Evolutionary conservation across 2,888 invertebrate species (phyloP), one percentile per base, ranked within the genome.

Genomic region (Bhutanitis thaidina): DNA sequence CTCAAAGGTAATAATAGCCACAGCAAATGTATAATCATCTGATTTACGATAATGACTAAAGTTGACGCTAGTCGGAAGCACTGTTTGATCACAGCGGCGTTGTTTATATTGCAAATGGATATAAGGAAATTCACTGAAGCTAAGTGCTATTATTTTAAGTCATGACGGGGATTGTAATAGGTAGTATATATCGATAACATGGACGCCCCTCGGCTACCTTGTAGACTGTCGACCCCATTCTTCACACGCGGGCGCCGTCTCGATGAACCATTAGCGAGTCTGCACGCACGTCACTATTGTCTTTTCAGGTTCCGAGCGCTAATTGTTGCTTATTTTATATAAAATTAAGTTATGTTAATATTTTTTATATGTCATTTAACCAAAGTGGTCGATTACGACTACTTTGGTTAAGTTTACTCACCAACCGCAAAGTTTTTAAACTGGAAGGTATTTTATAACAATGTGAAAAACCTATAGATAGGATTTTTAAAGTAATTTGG

Each of bases 251-350:
- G 67, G 71, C 66, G 69, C 64, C 62, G 60, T 75, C 76, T 77
- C 81, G 77, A 77, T 74, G 72, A 73, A 69, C 70, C 67, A 76
- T 76, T 68, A 67, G 67, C 75, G 68, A 78, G 60, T 64, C 65
- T 67, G 57, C 70, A 69, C 71, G 69, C 74, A 71, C 81, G 77
- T 78, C 82, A 77, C 84, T 84, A 83, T 80, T 82, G 76, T 81
- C 68, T 74, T 70, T 74, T 77, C 57, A 52, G 54, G 49, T 53
- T 47, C 48, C 48, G 52, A 51, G 51, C 55, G 58, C 55, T 65
- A 61, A 63, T 64, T 64, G 57, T 58, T 59, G 53, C 51, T 54
- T 47, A 55, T 62, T 60, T 49, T 40, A 15, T 44, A 16, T 35
- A 9, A 43, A 47, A 27, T 47, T 25, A 32, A 43, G 37, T 46